Base-by-base conservation (phyloP, 2,113 vertebrate genomes). In the Micromys minutus region DNA sequence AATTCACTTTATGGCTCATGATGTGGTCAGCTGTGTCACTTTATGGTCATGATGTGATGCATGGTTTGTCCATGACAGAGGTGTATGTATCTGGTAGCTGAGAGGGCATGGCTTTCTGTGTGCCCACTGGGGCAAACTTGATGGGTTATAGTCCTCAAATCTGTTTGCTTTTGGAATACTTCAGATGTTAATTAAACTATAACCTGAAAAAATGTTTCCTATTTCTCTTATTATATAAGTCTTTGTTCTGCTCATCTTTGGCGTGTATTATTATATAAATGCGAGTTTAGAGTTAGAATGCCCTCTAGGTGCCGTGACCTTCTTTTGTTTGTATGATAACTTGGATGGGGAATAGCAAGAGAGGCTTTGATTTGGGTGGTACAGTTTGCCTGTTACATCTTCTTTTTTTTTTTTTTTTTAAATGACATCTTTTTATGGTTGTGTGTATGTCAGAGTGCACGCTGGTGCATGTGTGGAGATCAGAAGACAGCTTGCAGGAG, bases 201-300 rank as follows among this genome's bases (percentile, higher is more conserved):
- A 42, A 16, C 16, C 55, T 22, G 71, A 24, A 16, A 42, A 50
- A 1, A 11, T 24, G 1, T 47, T 31, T 31, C n/a, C 29, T n/a
- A 17, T 86, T 55, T 69, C 65, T 75, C 59, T 45, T 2, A 8
- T 16, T 80, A n/a, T 50, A 15, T 83, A 71, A 45, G 16, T 45
- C 42, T 87, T 80, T 74, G 29, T 22, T 29, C 36, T 42, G 15
- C 16, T 12, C 24, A 2, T 50, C 55, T n/a, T 39, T 63, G 26
- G 29, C 13, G n/a, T 42, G 1, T 7, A 7, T 55, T 71, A 0
- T n/a, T 11, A 21, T 19, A 42, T 21, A 4, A n/a, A 0, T 22
- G 4, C 4, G 4, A 6, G 47, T 69, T 67, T n/a, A 85, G 52
- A 26, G 39, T 34, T 59, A 4, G 3, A 17, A 22, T 1, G 26